Evolutionary conservation across 2,888 invertebrate species (phyloP), one percentile per base, ranked within the genome.

Genomic region (Tortrix viridana): DNA sequence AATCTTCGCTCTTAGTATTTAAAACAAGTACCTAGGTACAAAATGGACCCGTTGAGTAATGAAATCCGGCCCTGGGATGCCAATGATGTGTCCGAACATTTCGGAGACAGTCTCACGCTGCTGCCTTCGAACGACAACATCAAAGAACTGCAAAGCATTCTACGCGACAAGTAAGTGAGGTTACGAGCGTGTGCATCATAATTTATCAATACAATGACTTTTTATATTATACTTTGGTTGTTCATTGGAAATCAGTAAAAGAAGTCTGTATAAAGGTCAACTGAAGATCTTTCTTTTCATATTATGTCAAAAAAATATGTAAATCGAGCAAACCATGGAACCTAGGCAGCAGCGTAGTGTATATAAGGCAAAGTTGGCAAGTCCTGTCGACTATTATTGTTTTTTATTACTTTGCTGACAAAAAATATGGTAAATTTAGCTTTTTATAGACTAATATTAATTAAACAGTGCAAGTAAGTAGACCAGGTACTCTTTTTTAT

Each of bases 121-220:
- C 82, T 97, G 56, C 95, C 96, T 1, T 93, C 94, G 0, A 96
- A 96, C 76, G 95, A 96, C 80, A 96, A 96, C 86, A 95, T 96
- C 49, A 95, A 95, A 75, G 97, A 97, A 82, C 85, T 97, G 58
- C 96, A 97, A 82, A 97, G 97, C 6, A 97, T 97, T 74, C 93
- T 97, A 54, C 92, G 97, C 32, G 97, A 97, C 89, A 97, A 95
- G 97, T 97, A 90, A 93, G 94, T 86, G 69, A 84, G 84, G 84
- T 85, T 88, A 85, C 66, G 44, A 53, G 48, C 54, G 64, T 44
- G 61, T 32, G 32, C 12, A 32, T 32, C 3, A 12, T 12, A 9
- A 9, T 12, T 32, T 32, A 32, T 50, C 43, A 53, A 38, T 41
- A 41, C 41, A 41, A 16, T 41, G 5, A 41, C n/a, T 14, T n/a